Base-by-base conservation (phyloP, 2,888 invertebrate species). In the Parnassius apollo region DNA sequence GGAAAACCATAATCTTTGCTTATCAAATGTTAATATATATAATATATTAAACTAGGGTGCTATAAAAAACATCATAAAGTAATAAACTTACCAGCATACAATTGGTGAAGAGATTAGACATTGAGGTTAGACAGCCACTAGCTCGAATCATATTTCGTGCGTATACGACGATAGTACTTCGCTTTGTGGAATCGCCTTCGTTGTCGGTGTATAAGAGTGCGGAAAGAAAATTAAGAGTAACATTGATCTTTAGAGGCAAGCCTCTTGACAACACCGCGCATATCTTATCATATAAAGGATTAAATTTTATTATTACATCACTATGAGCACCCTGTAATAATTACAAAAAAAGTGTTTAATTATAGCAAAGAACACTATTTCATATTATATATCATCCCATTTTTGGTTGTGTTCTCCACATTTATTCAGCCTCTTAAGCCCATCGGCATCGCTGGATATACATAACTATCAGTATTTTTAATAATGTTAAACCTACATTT, bases 121-220 rank as follows among this genome's bases (percentile, higher is more conserved):
- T 83, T 10, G 74, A 71, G 12, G 77, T 72, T 51, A 92, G 71
- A 66, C 90, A 88, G 8, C 91, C 91, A 68, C 85, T 89, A 54
- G 69, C 73, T 68, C 87, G 76, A 2, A 88, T 74, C 80, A 81
- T 81, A 59, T 84, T 84, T 64, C 78, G 82, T 2, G 85, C 83
- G 65, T 81, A 77, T 8, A 74, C 66, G 7, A 75, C 69, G 59
- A 84, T 70, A 10, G 74, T 70, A 50, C 66, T 73, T 45, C 62
- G 75, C 22, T 67, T 71, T 10, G 72, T 71, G 1, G 64, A 67
- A n/a, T 57, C 69, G 2, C 68, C 71, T 42, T 75, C 80, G 2
- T 75, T 71, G 12, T 76, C 75, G 3, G 69, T 66, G 58, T 78
- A 80, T 11, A 88, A 68, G 42, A 91, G 66, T 2, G 78, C 71